A percentile compares a stretch with the other conserved stretches of the same genome.
Conservation (phyloP, 2,888 invertebrate genomes). For the Sarcophaga carnaria region DNA sequence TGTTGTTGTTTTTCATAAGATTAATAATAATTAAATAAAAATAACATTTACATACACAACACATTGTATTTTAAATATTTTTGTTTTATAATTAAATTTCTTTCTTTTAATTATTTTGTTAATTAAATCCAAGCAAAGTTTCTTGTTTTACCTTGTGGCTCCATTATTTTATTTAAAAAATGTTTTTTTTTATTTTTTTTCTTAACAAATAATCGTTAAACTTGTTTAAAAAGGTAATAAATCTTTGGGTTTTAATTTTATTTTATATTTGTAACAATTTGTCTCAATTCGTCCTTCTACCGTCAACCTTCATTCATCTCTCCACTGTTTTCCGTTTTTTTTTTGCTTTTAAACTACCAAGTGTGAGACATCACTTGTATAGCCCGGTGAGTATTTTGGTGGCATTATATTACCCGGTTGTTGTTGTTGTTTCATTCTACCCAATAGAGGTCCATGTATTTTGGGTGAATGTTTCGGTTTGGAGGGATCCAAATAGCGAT, state of each 20-base stretch:
- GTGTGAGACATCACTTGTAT: constrained; percentile 91
- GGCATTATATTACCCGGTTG: constrained; percentile 81
- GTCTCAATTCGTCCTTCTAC: not conserved
- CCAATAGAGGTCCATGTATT: constrained; percentile 73
- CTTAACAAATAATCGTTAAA: constrained; percentile 60
- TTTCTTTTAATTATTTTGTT: not conserved
- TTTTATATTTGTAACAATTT: constrained; percentile 15
- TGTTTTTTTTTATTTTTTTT: not conserved
- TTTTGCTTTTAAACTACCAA: constrained; percentile 85
- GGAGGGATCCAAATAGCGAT: constrained; percentile 84
- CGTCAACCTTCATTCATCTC: not conserved
- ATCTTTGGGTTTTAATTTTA: constrained; percentile 22
- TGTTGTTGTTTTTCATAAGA: not conserved
- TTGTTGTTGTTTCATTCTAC: constrained; percentile 79
- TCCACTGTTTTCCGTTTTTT: not conserved
- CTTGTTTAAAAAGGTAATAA: constrained; percentile 71
- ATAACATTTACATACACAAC: not conserved
- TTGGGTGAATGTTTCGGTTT: constrained; percentile 73
- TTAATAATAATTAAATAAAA: not conserved
- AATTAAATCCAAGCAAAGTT: too few relatives aligned
- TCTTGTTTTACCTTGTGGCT: too few relatives aligned
- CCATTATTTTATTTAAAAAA: not conserved
- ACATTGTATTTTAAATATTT: not conserved
- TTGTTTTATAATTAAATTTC: not conserved
- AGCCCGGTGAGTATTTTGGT: constrained; percentile 88